A percentile compares a stretch with the other conserved stretches of the same genome.
phyloP scores from a whole-genome alignment of 2,888 invertebrate species.

The Mesopsocus fuscifrons region DNA sequence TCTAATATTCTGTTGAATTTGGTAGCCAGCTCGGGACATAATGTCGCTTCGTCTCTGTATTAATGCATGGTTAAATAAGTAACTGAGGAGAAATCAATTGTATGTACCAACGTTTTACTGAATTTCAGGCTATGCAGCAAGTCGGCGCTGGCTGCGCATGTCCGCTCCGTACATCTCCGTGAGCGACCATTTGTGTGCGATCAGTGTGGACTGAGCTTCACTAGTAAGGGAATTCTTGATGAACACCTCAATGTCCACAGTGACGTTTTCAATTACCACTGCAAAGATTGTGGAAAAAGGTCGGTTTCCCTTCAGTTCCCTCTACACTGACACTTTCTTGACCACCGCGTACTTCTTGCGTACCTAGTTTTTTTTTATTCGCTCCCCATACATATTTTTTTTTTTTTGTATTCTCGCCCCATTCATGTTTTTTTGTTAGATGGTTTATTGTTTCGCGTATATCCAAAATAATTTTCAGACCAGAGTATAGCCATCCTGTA shows the following conservation, averaged over 20 bases:
- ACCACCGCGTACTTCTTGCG: too few species aligned
- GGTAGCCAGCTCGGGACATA: too few species aligned
- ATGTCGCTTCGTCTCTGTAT: too few species aligned
- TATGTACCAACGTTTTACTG: too few species aligned
- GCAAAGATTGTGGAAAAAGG: constrained; percentile 32
- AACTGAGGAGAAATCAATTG: too few species aligned
- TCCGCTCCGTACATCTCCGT: constrained; percentile 34
- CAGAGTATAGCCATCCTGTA: too few species aligned
- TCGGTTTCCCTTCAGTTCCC: constrained; percentile 18
- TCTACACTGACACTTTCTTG: too few species aligned
- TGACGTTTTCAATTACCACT: constrained; percentile 33
- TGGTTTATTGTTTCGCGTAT: too few species aligned
- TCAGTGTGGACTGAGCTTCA: constrained; percentile 35
- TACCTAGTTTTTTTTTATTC: neutral
- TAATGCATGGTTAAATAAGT: too few species aligned
- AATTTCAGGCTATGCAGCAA: constrained; percentile 30
- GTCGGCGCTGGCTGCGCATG: constrained; percentile 32
- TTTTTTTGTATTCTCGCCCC: constrained; percentile 23
- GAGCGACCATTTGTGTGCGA: constrained; percentile 36
- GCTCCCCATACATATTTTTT: neutral
- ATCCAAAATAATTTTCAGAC: too few species aligned
- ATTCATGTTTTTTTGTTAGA: too few species aligned
- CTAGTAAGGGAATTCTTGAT: constrained; percentile 34
- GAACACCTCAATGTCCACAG: constrained; percentile 37
- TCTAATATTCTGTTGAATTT: too few species aligned